A percentile compares a stretch with the other conserved stretches of the same genome.
These are phyloP conservation scores for Elgonia sp. DNA, from an alignment of 2,888 invertebrate genomes.

Conservation along the genomic window DNA sequence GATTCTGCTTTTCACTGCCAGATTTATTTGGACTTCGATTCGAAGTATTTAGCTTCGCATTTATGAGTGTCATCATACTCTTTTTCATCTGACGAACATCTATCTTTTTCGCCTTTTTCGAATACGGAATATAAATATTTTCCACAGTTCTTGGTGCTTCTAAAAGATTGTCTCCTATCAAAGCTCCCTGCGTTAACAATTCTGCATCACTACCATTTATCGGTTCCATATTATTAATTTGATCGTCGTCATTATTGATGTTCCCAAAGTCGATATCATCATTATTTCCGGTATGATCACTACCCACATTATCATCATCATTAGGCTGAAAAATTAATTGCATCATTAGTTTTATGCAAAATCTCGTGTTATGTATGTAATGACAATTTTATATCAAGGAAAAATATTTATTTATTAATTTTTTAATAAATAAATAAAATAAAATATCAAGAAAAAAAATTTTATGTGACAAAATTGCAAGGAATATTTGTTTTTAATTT, in stretches of 20 bases:
- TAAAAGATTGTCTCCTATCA: conserved; percentile 89
- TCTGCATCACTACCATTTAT: not conserved
- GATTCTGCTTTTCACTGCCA: too few species aligned
- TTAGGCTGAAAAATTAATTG: conserved; percentile 73
- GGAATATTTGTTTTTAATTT: too few species aligned
- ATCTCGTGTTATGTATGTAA: too few species aligned
- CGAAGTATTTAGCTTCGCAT: not conserved
- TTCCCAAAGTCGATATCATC: conserved; percentile 77
- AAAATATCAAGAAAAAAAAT: too few species aligned
- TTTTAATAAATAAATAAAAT: too few species aligned
- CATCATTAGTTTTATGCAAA: too few species aligned
- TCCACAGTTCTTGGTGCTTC: conserved; percentile 90
- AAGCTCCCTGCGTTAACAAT: conserved; percentile 69
- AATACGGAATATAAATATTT: conserved; percentile 93
- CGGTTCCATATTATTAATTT: not conserved
- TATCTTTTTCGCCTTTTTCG: conserved; percentile 94
- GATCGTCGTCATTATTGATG: conserved; percentile 42
- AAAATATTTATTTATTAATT: too few species aligned
- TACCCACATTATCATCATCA: conserved; percentile 88
- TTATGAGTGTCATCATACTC: conserved; percentile 91
- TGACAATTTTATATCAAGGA: too few species aligned
- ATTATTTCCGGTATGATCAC: conserved; percentile 87
- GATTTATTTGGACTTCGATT: not conserved
- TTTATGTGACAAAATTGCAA: too few species aligned
- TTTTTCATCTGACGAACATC: conserved; percentile 94